Conservation (phyloP, 2,888 invertebrate genomes). For the Tanytarsus gracilentus region DNA sequence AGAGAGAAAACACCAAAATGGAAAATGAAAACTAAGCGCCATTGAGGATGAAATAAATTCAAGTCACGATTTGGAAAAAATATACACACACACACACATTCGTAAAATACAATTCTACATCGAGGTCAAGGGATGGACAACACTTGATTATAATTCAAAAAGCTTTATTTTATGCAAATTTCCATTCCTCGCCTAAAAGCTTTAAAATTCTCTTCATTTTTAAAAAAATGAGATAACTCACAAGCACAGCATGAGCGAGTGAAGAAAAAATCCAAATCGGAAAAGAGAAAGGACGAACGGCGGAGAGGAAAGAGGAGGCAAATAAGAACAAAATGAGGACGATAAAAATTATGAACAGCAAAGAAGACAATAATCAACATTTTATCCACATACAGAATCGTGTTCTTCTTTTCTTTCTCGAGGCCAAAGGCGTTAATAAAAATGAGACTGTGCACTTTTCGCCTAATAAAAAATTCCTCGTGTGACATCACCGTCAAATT, state of each 20-base stretch:
- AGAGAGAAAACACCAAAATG: not conserved
- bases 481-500: no score
- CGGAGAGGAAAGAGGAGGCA: not conserved
- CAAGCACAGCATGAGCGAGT: no score
- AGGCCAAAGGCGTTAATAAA: no score
- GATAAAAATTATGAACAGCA: slow-evolving; percentile 15
- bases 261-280: no score
- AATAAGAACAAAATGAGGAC: not conserved
- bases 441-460: not conserved
- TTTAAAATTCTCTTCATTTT: no score
- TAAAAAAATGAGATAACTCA: no score
- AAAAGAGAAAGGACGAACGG: slow-evolving; percentile 1
- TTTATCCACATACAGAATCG: slow-evolving; percentile 15
- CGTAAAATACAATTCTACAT: slow-evolving; percentile 18
- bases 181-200: no score
- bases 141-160: not conserved
- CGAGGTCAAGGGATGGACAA: not conserved
- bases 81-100: slow-evolving; percentile 17
- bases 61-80: slow-evolving; percentile 24
- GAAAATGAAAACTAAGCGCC: slow-evolving; percentile 22
- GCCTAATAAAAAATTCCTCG: no score
- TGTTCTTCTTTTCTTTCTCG: no score
- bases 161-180: no score
- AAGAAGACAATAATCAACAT: slow-evolving; percentile 25
- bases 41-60: slow-evolving; percentile 23